These are phyloP conservation scores for Agrypnus murinus DNA, from an alignment of 2,888 invertebrate species.

Conservation along the genomic window DNA sequence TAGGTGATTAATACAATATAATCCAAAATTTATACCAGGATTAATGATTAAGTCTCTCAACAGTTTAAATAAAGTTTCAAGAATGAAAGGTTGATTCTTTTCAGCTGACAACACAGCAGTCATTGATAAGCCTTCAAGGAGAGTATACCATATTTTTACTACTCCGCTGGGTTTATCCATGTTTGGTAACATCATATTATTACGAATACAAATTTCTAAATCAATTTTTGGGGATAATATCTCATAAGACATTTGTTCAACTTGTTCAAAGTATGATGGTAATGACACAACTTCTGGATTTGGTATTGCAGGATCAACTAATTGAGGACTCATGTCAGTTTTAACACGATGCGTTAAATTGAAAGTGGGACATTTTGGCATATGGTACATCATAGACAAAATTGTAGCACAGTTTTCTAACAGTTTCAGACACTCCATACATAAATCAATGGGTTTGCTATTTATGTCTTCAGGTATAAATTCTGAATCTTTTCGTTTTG, in stretches of 20 bases:
- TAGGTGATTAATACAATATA: slow-evolving; percentile 94
- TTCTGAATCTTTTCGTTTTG: slow-evolving; percentile 57
- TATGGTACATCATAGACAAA: slow-evolving; percentile 92
- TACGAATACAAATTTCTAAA: slow-evolving; percentile 69
- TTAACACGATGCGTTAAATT: slow-evolving; percentile 91
- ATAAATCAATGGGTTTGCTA: slow-evolving; percentile 74
- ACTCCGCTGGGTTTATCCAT: slow-evolving; percentile 89
- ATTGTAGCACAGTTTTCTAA: slow-evolving; percentile 91
- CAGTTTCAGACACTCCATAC: slow-evolving; percentile 88
- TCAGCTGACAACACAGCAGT: slow-evolving; percentile 87
- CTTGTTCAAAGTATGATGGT: slow-evolving; percentile 75
- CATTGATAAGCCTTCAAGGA: slow-evolving; percentile 89
- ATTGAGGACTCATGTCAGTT: slow-evolving; percentile 84
- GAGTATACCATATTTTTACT: slow-evolving; percentile 91
- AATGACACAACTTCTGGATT: slow-evolving; percentile 75
- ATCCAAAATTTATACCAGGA: slow-evolving; percentile 91
- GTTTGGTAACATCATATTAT: slow-evolving; percentile 76
- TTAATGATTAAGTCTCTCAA: slow-evolving; percentile 84
- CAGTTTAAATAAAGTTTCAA: slow-evolving; percentile 91
- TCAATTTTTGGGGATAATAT: slow-evolving; percentile 74
- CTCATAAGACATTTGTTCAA: slow-evolving; percentile 79
- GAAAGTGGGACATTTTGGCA: slow-evolving; percentile 96
- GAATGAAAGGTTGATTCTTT: slow-evolving; percentile 86
- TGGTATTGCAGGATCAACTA: slow-evolving; percentile 90
- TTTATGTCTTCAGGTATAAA: slow-evolving; percentile 60